Evolutionary conservation across 2,113 vertebrate genomes (phyloP).

Genomic region (Lepus timidus): DNA sequence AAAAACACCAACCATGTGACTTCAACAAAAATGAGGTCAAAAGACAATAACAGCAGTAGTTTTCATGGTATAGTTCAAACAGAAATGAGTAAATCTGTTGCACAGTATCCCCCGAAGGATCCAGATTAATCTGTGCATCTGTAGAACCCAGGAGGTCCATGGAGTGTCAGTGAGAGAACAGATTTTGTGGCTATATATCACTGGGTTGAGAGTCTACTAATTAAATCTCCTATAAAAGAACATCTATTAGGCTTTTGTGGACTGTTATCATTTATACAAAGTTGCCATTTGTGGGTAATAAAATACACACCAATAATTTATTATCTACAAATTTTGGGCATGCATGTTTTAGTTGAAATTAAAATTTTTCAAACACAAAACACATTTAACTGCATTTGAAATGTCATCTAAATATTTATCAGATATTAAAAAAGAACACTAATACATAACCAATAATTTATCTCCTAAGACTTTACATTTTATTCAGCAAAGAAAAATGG

Average conservation of each 20-base stretch:
- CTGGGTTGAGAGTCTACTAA: slow-evolving; percentile 67
- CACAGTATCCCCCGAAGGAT: slow-evolving; percentile 37
- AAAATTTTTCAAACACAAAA: slow-evolving; percentile 54
- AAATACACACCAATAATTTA: slow-evolving; percentile 66
- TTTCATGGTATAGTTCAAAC: background rate
- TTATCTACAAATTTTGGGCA: slow-evolving; percentile 55
- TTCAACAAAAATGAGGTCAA: slow-evolving; percentile 12
- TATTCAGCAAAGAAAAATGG: background rate
- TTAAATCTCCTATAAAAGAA: slow-evolving; percentile 72
- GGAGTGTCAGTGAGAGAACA: slow-evolving; percentile 44
- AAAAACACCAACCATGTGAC: background rate
- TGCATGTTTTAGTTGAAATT: slow-evolving; percentile 55
- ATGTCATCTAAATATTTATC: slow-evolving; percentile 17
- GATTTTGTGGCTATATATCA: slow-evolving; percentile 66
- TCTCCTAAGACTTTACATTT: background rate
- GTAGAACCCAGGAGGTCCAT: slow-evolving; percentile 45
- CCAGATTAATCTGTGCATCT: slow-evolving; percentile 53
- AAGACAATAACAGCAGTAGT: background rate
- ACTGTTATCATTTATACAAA: slow-evolving; percentile 60
- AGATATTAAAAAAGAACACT: slow-evolving; percentile 4
- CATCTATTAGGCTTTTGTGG: slow-evolving; percentile 64
- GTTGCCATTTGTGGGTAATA: slow-evolving; percentile 52
- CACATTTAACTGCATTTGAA: slow-evolving; percentile 4
- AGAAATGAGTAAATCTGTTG: slow-evolving; percentile 48
- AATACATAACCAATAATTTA: background rate